Base-by-base conservation (phyloP, 2,888 invertebrate genomes). In the Emesis furor region DNA sequence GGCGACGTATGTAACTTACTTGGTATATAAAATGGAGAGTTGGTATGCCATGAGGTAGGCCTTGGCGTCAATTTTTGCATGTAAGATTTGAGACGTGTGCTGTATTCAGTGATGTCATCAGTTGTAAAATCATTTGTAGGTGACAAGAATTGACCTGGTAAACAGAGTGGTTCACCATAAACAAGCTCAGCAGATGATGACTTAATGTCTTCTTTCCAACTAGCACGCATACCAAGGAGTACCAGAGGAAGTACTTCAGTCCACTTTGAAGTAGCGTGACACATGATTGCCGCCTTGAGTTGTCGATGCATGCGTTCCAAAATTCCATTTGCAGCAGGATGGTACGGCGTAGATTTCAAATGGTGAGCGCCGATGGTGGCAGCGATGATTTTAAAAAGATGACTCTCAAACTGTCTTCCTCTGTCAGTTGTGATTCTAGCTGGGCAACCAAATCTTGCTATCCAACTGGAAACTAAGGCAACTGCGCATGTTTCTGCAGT, bases 401-500 rank as follows among this genome's bases (percentile, higher is more conserved):
- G 76, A 0, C 78, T 86, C 78, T 89, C 88, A 35, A 90, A 88
- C 85, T 94, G 93, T 0, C 92, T 69, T 55, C 95, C 93, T 68
- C 93, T 93, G 30, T 93, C 91, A 14, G 92, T 92, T 69, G 93
- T 94, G 3, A 92, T 92, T 3, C 69, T 77, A 65, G 55, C 51
- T 1, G 90, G 90, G 35, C 88, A 88, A 7, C 90, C 91, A 59
- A 89, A 89, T 4, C 91, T 77, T 1, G 89, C 59, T 7, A 91
- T 85, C 91, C 91, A 91, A 0, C 81, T 78, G 12, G 78, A 76
- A 0, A 87, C 3, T 7, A 96, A 89, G 2, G 92, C 91, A 17
- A 82, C 74, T 1, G 93, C 93, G 2, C 92, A 91, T 0, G 93
- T 92, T 77, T 92, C 92, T 0, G 94, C 94, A 0, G 93, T 92